Base-by-base conservation (phyloP, 2,113 vertebrate genomes). In the Hiodon alosoides region DNA sequence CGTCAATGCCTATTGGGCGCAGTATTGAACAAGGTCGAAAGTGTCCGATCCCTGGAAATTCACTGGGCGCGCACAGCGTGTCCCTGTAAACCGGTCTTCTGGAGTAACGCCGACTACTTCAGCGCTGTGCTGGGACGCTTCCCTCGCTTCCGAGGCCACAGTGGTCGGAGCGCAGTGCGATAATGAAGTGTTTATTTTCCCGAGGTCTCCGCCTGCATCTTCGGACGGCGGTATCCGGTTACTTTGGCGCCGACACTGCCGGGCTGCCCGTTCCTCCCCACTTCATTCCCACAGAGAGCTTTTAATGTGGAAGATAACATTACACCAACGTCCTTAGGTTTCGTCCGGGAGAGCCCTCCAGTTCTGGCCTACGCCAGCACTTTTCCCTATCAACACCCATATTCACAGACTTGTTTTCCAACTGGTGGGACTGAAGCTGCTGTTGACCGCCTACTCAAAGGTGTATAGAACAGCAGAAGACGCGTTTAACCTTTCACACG, bases 1-100 rank as follows among this genome's bases (percentile, higher is more conserved):
- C 86, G 86, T 87, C 86, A 83, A 82, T 86, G 87, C 59, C 88
- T 88, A 93, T 90, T 90, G 88, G 82, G 79, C 69, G 85, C 78
- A 86, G 81, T 92, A 94, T 92, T 90, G 88, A 89, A 89, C 86
- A 82, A 83, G 85, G 84, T 75, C 69, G 81, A 83, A 86, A 7
- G 80, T 79, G 67, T 52, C 80, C 69, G 73, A 83, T 79, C 80
- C 57, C 64, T 7, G 57, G 50, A 46, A 31, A 50, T 79, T 60
- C 77, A 83, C 82, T 84, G 82, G 85, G 79, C 85, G 13, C 64
- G 9, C 67, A 60, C 10, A 60, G 31, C 7, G 31, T 8, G 65
- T 72, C 82, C 77, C 54, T 79, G 67, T 68, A 50, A 72, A 31
- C 55, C 50, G 46, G 55, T n/a, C 70, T 57, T 48, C 4, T 72